Percentiles rank a stretch among this genome's conserved stretches.
Conservation (phyloP, 2,797 vertebrate genomes). For the Merluccius polli region DNA sequence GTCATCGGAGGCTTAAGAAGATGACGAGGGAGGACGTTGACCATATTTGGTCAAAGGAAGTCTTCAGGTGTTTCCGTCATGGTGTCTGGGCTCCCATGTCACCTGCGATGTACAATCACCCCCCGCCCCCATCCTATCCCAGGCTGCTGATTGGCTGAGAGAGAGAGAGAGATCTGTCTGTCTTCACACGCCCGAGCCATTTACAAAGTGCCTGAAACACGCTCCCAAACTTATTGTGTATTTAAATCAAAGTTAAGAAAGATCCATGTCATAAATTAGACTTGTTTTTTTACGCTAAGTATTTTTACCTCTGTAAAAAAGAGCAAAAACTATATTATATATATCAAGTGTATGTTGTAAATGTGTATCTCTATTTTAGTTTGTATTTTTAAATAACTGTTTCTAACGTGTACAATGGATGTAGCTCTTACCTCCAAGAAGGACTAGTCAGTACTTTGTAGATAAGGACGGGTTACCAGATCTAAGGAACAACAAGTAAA, state of each 20-base stretch:
- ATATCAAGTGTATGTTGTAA: constrained; percentile 97
- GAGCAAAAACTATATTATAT: constrained; percentile 85
- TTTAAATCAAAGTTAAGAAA: constrained; percentile 71
- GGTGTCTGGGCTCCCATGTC: constrained; percentile 35
- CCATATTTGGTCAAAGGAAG: constrained; percentile 64
- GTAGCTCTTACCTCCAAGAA: constrained; percentile 86
- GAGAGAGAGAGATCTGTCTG: constrained; percentile 33
- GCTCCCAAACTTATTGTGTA: constrained; percentile 81
- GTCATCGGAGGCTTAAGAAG: neutral
- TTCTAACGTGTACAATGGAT: constrained; percentile 95
- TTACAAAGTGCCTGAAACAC: constrained; percentile 89
- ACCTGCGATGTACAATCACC: constrained; percentile 90
- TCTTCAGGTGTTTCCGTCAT: constrained; percentile 24
- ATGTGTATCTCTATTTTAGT: constrained; percentile 90
- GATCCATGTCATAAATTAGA: constrained; percentile 86
- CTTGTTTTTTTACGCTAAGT: constrained; percentile 80
- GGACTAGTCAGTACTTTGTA: constrained; percentile 82
- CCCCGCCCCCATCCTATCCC: constrained; percentile 44
- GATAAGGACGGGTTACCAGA: constrained; percentile 73
- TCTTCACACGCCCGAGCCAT: constrained; percentile 83
- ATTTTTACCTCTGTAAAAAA: constrained; percentile 93
- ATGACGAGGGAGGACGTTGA: neutral
- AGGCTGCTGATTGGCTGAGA: neutral
- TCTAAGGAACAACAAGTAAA: constrained; percentile 61
- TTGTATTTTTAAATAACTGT: constrained; percentile 68